Base-by-base conservation (phyloP, 2,888 invertebrate species). In the Plutella xylostella region DNA sequence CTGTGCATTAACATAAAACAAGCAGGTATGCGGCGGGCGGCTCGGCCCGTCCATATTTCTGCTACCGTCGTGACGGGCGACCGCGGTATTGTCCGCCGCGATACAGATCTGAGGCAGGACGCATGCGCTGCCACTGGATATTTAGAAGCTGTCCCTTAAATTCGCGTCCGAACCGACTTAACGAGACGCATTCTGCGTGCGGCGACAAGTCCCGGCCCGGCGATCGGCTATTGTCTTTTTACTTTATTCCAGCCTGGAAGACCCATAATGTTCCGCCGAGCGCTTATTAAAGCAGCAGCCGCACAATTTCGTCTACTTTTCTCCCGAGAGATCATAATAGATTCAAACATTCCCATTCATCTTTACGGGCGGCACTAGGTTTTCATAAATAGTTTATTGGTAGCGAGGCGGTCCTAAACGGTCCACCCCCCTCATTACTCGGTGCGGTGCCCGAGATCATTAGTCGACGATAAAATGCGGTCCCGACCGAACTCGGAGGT, bases 321-420 rank as follows among this genome's bases (percentile, higher is more conserved):
- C 34, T 34, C 9, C 3, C n/a, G 9, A 4, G 2, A 3, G 28
- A 28, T 28, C 14, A 15, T 34, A 33, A 33, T 15, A 33, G 34
- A 34, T 34, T 34, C 34, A 34, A 17, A 34, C 14, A 14, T 39
- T 22, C 25, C 15, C 39, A 39, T 39, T 25, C 22, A 39, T 28
- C 39, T 39, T 14, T 19, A 11, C 17, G 15, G 15, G 19, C 18
- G 37, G 19, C 20, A 19, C 37, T 19, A 68, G 61, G 72, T 64
- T 74, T 76, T 75, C 77, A 78, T 78, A 78, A 78, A 79, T 78
- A 78, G 72, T 75, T 78, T 77, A 79, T 77, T 78, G 78, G 73
- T 68, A 61, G 65, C 18, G 42, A 21, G 22, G 22, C 60, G 61
- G 62, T 39, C 25, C 25, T 39, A 25, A 17, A 56, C 54, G 65